Evolutionary conservation across 2,888 invertebrate species (phyloP), one percentile per base, ranked within the genome.

Genomic region (Prosopocoilus inquinatus): DNA sequence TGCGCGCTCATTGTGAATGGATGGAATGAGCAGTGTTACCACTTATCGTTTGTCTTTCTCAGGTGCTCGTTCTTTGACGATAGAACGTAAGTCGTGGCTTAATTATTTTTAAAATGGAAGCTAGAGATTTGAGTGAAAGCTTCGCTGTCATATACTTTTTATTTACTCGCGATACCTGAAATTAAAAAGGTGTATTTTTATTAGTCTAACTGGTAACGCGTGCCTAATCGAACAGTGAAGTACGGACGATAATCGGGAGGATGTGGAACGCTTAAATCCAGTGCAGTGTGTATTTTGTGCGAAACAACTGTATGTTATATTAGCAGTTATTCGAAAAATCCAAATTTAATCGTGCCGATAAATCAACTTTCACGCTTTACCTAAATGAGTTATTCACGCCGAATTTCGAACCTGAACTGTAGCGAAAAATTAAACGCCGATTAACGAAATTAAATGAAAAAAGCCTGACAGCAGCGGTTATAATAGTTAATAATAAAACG

Each of bases 121-220:
- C 60, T 58, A 57, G 58, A 58, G 57, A 59, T 64, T 62, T 48
- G 67, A 67, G 72, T 71, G 72, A 73, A 74, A 74, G 72, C 71
- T 66, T 65, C 63, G 66, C 68, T 65, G 67, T 66, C 65, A 66
- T 64, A 63, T 58, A 59, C 58, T 62, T 66, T 62, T 67, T 70
- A 71, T 71, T 72, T 71, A 70, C 70, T 59, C 68, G 64, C 62
- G 65, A 65, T 65, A 64, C 66, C 64, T 64, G 62, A 62, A 63
- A 63, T 62, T 58, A 63, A 62, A 41, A 41, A 15, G 41, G 41
- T 41, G 41, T 15, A 41, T 9, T 41, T 13, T 28, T 28, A 28
- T 28, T 28, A 28, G 20, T 28, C 5, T 28, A 28, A 28, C 20
- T 28, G 20, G 20, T 28, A 28, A 28, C 20, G 5, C 20, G 20